Evolutionary conservation across 1,140 invertebrate genomes (phyloP), one percentile per base, ranked within the genome.

Genomic region (Drusus annulatus): DNA sequence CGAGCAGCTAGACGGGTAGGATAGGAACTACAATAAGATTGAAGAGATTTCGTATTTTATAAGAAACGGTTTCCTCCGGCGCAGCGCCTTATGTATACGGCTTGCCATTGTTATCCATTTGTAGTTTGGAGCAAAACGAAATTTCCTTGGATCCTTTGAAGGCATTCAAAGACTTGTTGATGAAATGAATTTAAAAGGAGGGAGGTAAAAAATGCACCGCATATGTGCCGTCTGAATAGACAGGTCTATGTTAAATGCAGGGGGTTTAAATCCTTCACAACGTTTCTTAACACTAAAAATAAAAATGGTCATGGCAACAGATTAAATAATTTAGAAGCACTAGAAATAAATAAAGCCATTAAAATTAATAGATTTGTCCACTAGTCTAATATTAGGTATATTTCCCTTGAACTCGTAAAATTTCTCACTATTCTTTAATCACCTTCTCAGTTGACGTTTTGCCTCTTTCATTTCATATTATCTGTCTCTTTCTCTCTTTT

Each of bases 121-220:
- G 69, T 17, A 16, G 56, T 69, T 69, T 69, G 69, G 28, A 23
- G 56, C 74, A 23, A 52, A 74, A 74, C 52, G 52, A 76, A 62
- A 45, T 62, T 62, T 58, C 54, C 54, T 45, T 15, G 36, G n/a
- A 58, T 62, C 56, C 74, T 60, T 76, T 60, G 56, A 76, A 60
- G 74, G 25, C 15, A 76, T 76, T 76, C 56, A 76, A 74, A 74
- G 74, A 36, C 74, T 76, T 17, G 56, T 62, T 58, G 74, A 76
- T 76, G 74, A 76, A 76, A 76, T 76, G 31, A 62, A 62, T 74
- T 74, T 62, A 50, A 45, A 62, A 50, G 36, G n/a, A 76, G 56
- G 19, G 54, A 60, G 31, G 56, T 50, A 74, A 74, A 74, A 74
- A 76, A 76, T 60, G 52, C 52, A 54, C 28, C 23, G 31, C 54